Evolutionary conservation across 2,113 vertebrate genomes (phyloP).

Genomic region (Plectropomus leopardus): DNA sequence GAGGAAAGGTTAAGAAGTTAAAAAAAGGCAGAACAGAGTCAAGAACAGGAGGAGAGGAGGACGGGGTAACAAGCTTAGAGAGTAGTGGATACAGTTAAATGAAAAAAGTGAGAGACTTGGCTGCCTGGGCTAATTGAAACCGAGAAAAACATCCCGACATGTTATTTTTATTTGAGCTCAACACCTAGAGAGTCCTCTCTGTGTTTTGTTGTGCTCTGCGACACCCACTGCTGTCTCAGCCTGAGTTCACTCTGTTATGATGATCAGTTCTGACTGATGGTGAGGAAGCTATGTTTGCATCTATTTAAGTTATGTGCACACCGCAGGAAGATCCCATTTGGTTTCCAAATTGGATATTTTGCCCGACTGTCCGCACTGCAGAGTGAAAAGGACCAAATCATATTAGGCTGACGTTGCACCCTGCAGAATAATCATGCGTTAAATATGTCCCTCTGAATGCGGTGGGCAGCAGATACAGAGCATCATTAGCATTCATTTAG

Average conservation of each 20-base stretch:
- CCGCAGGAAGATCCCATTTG: constrained; percentile 30
- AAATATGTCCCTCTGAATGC: not conserved
- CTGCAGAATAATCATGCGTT: not conserved
- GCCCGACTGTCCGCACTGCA: not conserved
- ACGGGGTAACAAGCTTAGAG: not conserved
- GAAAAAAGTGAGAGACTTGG: not conserved
- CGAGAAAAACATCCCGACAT: constrained; percentile 16
- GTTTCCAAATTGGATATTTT: constrained; percentile 25
- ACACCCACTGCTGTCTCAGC: constrained; percentile 50
- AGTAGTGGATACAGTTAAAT: not conserved
- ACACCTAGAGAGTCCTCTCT: constrained; percentile 12
- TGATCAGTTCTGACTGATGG: constrained; percentile 18
- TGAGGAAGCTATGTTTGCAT: constrained; percentile 19
- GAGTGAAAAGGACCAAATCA: not conserved
- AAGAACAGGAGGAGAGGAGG: not conserved
- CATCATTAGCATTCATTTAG: too few species aligned
- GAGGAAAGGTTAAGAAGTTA: constrained; percentile 20
- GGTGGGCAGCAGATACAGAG: not conserved
- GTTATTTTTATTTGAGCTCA: constrained; percentile 27
- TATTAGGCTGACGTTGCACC: not conserved
- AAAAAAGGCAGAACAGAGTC: constrained; percentile 11
- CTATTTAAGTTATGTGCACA: constrained; percentile 25
- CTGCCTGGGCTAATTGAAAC: constrained; percentile 7
- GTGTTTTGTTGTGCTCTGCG: constrained; percentile 15
- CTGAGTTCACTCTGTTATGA: constrained; percentile 28